These are phyloP conservation scores for Limenitis camilla DNA, from an alignment of 2,888 invertebrate genomes.

Conservation along the genomic window DNA sequence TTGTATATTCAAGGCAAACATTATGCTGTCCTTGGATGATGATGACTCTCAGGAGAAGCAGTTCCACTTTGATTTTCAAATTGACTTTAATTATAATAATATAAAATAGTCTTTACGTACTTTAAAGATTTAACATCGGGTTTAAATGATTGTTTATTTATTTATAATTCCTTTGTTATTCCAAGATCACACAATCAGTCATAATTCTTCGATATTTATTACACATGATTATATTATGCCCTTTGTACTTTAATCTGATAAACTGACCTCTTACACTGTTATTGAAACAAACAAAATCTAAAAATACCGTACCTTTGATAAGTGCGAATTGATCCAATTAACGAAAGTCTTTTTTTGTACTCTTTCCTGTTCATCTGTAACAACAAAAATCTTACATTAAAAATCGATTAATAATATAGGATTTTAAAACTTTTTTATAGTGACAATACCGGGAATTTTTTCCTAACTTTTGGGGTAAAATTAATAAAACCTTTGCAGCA, in stretches of 20 bases:
- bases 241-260: not conserved
- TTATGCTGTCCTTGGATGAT: no score
- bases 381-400: slow-evolving; percentile 34
- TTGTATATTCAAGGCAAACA: no score
- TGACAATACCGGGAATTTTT: not conserved
- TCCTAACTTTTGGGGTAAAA: no score
- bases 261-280: slow-evolving; percentile 1
- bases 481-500: no score
- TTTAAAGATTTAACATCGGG: not conserved
- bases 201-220: not conserved
- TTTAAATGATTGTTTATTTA: not conserved
- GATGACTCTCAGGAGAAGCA: no score
- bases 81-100: no score
- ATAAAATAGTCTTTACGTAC: no score
- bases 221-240: not conserved
- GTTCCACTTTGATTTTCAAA: no score
- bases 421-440: no score
- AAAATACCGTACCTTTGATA: slow-evolving; percentile 85
- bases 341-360: slow-evolving; percentile 99
- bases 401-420: not conserved
- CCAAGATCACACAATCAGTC: not conserved
- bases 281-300: not conserved
- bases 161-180: not conserved
- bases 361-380: slow-evolving; percentile 98
- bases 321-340: slow-evolving; percentile 99